Evolutionary conservation across 2,797 vertebrate genomes (phyloP).

Genomic region (Micrastur ruficollis): DNA sequence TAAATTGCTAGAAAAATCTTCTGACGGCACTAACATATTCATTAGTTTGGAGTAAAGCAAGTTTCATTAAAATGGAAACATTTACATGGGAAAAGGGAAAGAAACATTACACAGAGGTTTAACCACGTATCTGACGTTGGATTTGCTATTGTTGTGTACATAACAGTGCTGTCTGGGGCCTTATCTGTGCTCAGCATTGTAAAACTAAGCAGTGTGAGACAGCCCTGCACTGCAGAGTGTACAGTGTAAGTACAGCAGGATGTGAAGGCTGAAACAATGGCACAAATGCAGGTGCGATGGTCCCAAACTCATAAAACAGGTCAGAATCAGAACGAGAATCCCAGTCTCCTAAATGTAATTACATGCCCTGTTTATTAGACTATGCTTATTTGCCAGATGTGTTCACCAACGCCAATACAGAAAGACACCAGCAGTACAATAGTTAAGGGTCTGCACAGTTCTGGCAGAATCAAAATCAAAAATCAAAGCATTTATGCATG

Average conservation of each 20-base stretch:
- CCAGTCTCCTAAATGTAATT: not conserved
- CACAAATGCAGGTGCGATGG: not conserved
- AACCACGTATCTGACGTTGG: not conserved
- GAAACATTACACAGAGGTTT: not conserved
- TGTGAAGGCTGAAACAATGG: not conserved
- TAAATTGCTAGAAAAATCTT: not conserved
- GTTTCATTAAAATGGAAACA: not conserved
- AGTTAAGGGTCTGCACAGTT: not conserved
- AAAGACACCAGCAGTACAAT: not conserved
- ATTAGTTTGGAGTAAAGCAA: conserved; percentile 8
- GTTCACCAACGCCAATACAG: not conserved
- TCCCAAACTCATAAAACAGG: not conserved
- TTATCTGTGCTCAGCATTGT: not conserved
- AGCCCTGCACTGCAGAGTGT: not conserved
- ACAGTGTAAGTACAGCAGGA: rapidly evolving
- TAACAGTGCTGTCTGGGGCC: not conserved
- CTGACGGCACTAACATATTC: not conserved
- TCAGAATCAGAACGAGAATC: not conserved
- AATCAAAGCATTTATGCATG: not conserved
- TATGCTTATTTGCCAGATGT: rapidly evolving
- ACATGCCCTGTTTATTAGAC: not conserved
- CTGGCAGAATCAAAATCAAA: not conserved
- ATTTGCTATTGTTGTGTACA: not conserved
- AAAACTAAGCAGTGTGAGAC: not conserved
- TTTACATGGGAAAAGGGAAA: not conserved